Evolutionary conservation across 2,888 invertebrate species (phyloP).

Genomic region (Myathropa florea): DNA sequence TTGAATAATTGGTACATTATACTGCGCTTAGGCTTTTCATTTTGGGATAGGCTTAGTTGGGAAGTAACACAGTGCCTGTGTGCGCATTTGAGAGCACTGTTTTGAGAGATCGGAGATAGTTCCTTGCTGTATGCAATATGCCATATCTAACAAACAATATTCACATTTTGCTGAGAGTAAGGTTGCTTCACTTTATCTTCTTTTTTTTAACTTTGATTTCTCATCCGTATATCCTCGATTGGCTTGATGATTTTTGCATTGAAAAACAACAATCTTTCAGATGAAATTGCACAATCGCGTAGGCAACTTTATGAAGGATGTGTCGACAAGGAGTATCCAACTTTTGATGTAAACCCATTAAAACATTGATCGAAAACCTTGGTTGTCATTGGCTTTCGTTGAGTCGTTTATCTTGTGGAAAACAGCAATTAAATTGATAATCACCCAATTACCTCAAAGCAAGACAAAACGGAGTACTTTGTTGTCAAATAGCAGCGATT

Average conservation of each 20-base stretch:
- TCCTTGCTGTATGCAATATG: background rate
- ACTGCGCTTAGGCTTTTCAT: slow-evolving; percentile 17
- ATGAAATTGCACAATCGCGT: too few relatives aligned
- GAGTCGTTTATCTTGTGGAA: too few relatives aligned
- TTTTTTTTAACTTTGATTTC: slow-evolving; percentile 5
- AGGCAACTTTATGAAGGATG: too few relatives aligned
- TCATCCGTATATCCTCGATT: background rate
- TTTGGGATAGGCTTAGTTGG: slow-evolving; percentile 21
- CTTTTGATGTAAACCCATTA: too few relatives aligned
- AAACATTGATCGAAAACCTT: too few relatives aligned
- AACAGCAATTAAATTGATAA: too few relatives aligned
- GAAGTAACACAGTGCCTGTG: background rate
- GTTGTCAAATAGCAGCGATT: too few relatives aligned
- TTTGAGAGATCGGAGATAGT: background rate
- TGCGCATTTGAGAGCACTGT: slow-evolving; percentile 28
- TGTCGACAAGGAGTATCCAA: too few relatives aligned
- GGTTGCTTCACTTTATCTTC: slow-evolving; percentile 51
- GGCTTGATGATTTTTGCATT: slow-evolving; percentile 30
- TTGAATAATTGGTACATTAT: slow-evolving; percentile 14
- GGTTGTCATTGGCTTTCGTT: too few relatives aligned
- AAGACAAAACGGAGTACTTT: too few relatives aligned
- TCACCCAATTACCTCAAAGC: too few relatives aligned
- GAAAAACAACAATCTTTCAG: too few relatives aligned
- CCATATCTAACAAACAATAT: slow-evolving; percentile 57
- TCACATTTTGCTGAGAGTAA: slow-evolving; percentile 44